Evolutionary conservation across 2,797 vertebrate genomes (phyloP).

Genomic region (Paguma larvata): DNA sequence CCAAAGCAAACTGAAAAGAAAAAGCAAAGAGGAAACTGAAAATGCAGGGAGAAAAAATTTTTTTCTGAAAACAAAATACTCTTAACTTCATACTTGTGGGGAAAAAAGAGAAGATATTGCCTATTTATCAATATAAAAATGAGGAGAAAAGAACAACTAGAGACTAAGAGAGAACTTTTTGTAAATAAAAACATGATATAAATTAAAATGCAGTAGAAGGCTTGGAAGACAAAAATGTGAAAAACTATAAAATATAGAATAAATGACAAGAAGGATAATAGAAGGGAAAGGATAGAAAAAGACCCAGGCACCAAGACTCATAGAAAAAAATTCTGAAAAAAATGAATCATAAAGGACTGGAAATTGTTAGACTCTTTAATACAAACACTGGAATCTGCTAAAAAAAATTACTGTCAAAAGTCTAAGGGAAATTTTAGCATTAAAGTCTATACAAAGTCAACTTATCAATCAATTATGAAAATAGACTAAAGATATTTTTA

Average conservation of each 20-base stretch:
- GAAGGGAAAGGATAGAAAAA: not conserved
- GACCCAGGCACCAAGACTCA: not conserved
- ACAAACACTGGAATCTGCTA: not conserved
- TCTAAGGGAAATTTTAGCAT: constrained; percentile 10
- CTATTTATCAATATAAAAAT: not conserved
- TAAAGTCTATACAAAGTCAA: constrained; percentile 25
- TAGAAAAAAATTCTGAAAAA: not conserved
- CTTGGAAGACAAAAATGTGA: not conserved
- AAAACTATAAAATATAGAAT: constrained; percentile 13
- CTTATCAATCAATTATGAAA: not conserved
- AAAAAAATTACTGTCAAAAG: constrained; percentile 4
- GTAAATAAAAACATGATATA: constrained; percentile 56
- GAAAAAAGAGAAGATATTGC: not conserved
- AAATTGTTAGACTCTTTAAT: not conserved
- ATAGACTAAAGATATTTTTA: constrained; percentile 11
- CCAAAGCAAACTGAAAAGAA: not conserved
- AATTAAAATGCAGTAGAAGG: constrained; percentile 46
- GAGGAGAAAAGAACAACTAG: not conserved
- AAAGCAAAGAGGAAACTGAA: not conserved
- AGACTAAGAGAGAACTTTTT: not conserved
- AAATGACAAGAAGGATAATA: not conserved
- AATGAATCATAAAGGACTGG: not conserved
- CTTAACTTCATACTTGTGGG: not conserved
- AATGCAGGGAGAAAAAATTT: not conserved
- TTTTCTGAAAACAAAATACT: not conserved